These are phyloP conservation scores for Diaperis boleti DNA, from an alignment of 2,888 invertebrate species.

Conservation along the genomic window DNA sequence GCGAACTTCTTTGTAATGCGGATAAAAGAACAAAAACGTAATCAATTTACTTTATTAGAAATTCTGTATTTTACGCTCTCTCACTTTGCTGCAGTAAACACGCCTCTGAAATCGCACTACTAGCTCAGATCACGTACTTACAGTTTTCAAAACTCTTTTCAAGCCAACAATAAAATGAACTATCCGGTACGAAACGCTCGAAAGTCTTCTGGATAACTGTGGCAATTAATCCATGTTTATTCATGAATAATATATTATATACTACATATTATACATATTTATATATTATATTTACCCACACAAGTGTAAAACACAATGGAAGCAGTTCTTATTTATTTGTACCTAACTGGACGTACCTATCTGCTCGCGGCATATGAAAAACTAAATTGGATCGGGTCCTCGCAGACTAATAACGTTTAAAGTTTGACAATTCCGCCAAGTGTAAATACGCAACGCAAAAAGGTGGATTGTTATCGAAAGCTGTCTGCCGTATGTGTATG, in stretches of 20 bases:
- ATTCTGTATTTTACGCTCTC: constrained; percentile 50
- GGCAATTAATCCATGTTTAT: too few species aligned
- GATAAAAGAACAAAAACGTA: constrained; percentile 60
- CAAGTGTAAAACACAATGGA: too few species aligned
- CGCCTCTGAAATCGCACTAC: constrained; percentile 40
- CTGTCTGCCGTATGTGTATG: too few species aligned
- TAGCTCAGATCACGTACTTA: too few species aligned
- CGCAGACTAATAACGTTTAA: background rate
- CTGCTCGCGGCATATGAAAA: background rate
- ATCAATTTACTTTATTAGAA: constrained; percentile 64
- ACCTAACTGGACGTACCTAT: too few species aligned
- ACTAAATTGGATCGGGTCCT: background rate
- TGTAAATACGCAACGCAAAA: background rate
- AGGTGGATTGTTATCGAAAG: constrained; percentile 7
- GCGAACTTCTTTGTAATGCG: constrained; percentile 61
- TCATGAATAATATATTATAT: too few species aligned
- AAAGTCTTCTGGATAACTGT: too few species aligned
- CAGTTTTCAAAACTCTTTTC: too few species aligned
- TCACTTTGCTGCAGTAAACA: constrained; percentile 45
- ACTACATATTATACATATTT: too few species aligned
- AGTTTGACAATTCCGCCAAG: background rate
- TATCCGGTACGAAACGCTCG: too few species aligned
- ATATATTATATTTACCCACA: too few species aligned
- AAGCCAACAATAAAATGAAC: too few species aligned
- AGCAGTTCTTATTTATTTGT: constrained; percentile 42